Percentiles rank a stretch among this genome's conserved stretches.
Evolutionary conservation across 2,797 vertebrate species (phyloP).

Genomic region (Spinus olivaceus): DNA sequence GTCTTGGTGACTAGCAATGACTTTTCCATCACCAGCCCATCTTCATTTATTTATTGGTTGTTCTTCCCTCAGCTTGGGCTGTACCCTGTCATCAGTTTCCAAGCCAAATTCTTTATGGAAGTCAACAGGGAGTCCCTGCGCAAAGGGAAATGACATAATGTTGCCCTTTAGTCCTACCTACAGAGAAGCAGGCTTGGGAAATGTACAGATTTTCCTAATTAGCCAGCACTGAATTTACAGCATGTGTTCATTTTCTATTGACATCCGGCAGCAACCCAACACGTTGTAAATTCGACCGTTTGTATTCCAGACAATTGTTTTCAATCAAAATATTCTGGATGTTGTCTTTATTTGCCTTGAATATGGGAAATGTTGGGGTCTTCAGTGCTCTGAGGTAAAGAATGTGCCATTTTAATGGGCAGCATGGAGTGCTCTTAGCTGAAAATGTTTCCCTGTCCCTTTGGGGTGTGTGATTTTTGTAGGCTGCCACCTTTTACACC

Average conservation of each 20-base stretch:
- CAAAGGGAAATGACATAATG: constrained; percentile 65
- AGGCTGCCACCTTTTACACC: neutral
- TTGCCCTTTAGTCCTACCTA: constrained; percentile 47
- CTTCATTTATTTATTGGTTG: constrained; percentile 46
- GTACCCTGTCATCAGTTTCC: constrained; percentile 25
- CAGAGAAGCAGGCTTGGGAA: constrained; percentile 44
- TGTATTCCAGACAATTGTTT: constrained; percentile 22
- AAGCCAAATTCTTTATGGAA: constrained; percentile 41
- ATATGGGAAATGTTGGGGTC: neutral
- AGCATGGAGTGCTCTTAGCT: neutral
- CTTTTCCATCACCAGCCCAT: neutral
- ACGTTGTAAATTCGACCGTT: neutral
- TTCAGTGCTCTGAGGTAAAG: constrained; percentile 6
- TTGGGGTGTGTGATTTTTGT: neutral
- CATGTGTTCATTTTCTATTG: constrained; percentile 21
- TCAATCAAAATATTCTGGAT: constrained; percentile 21
- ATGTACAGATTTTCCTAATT: constrained; percentile 45
- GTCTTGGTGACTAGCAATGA: constrained; percentile 6
- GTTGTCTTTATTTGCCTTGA: constrained; percentile 10
- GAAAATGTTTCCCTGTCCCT: neutral
- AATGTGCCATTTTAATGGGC: constrained; percentile 1
- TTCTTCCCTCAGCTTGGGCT: neutral
- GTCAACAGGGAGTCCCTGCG: constrained; percentile 46
- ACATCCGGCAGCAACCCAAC: constrained; percentile 43
- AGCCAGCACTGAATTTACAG: constrained; percentile 25